phyloP scores from a whole-genome alignment of 2,113 vertebrate species.

The zebrafish (Danio rerio) region DNA sequence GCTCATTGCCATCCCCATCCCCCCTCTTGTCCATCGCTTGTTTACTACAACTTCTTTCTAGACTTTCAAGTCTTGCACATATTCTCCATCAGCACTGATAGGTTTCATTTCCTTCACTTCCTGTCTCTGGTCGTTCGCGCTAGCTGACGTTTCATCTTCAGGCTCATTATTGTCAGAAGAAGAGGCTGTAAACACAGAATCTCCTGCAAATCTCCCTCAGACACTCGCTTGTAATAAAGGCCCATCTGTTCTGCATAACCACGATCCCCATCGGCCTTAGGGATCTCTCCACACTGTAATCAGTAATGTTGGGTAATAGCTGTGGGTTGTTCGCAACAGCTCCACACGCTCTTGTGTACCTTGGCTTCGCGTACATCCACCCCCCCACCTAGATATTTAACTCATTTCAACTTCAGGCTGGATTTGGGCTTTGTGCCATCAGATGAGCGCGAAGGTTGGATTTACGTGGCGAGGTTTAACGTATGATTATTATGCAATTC shows the following conservation, averaged over 20 bases:
- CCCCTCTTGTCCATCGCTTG: slow-evolving; percentile 12
- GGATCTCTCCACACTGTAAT: slow-evolving; percentile 44
- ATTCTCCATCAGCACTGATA: slow-evolving; percentile 32
- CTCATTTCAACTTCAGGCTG: slow-evolving; percentile 1
- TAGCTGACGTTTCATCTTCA: slow-evolving; percentile 11
- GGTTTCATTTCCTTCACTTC: slow-evolving; percentile 39
- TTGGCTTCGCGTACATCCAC: slow-evolving; percentile 44
- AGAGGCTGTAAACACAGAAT: slow-evolving; percentile 20
- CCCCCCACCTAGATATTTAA: slow-evolving; percentile 4
- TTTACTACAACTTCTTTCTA: not conserved
- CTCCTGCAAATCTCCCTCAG: slow-evolving; percentile 37
- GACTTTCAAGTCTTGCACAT: not conserved
- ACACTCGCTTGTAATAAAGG: slow-evolving; percentile 61
- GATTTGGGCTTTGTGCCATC: not conserved
- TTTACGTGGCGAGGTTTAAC: slow-evolving; percentile 47
- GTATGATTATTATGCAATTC: slow-evolving; percentile 55
- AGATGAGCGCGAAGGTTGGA: not conserved
- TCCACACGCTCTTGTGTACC: slow-evolving; percentile 57
- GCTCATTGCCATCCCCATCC: slow-evolving; percentile 4
- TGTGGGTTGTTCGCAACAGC: slow-evolving; percentile 59
- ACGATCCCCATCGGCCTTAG: slow-evolving; percentile 45
- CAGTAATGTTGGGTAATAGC: slow-evolving; percentile 61
- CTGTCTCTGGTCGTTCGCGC: slow-evolving; percentile 21
- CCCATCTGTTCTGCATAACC: slow-evolving; percentile 65
- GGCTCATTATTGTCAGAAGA: slow-evolving; percentile 25